These are phyloP conservation scores for Drosophila pegasa DNA, from an alignment of 2,888 invertebrate species.

Conservation along the genomic window DNA sequence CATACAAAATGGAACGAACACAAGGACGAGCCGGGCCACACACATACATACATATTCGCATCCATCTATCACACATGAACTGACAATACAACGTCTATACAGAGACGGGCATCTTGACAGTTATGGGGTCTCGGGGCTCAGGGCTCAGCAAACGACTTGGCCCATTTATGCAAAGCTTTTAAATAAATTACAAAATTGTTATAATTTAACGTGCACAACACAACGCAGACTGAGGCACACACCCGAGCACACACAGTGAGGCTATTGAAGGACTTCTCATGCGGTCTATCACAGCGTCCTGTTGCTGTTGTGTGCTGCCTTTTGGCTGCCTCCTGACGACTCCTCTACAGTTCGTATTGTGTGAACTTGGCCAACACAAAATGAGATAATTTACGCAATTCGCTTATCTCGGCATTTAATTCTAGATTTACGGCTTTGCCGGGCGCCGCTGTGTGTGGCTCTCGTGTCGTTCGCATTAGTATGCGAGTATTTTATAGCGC, in stretches of 20 bases:
- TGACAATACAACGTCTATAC: conserved; percentile 25
- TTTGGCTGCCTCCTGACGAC: conserved; percentile 45
- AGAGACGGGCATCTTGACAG: conserved; percentile 19
- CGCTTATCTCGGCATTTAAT: conserved; percentile 66
- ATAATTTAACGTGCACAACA: conserved; percentile 69
- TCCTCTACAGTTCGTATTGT: conserved; percentile 51
- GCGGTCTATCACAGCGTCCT: conserved; percentile 21
- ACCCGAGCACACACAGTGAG: conserved; percentile 28
- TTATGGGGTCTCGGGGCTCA: not conserved
- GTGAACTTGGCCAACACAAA: conserved; percentile 53
- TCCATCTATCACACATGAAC: conserved; percentile 52
- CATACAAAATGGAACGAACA: conserved; percentile 39
- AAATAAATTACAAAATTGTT: conserved; percentile 82
- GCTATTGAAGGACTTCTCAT: conserved; percentile 42
- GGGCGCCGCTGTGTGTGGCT: conserved; percentile 21
- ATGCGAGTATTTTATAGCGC: conserved; percentile 7
- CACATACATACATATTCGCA: conserved; percentile 34
- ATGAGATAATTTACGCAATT: conserved; percentile 64
- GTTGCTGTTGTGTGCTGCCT: conserved; percentile 43
- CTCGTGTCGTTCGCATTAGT: conserved; percentile 7
- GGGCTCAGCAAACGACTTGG: conserved; percentile 58
- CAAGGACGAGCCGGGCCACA: conserved; percentile 26
- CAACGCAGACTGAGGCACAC: conserved; percentile 26
- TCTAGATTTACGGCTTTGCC: conserved; percentile 60
- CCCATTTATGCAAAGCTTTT: conserved; percentile 78